Conservation (phyloP, 2,888 invertebrate species). For the Spisula subtruncata region DNA sequence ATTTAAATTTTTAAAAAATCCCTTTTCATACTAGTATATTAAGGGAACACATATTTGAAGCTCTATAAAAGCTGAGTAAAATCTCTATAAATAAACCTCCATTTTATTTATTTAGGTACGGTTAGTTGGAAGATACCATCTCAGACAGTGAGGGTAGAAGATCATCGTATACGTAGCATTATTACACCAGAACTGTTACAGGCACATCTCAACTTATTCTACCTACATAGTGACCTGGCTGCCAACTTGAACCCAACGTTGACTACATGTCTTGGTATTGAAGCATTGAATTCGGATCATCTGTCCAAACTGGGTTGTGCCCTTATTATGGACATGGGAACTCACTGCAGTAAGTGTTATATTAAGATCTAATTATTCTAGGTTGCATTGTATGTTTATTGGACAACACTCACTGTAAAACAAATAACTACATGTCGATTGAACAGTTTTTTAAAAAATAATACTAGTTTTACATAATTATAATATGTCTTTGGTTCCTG, state of each 20-base stretch:
- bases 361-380: not conserved
- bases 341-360: slow-evolving; percentile 49
- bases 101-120: slow-evolving; percentile 66
- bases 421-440: too few species aligned
- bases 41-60: too few species aligned
- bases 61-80: too few species aligned
- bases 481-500: too few species aligned
- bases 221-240: slow-evolving; percentile 83
- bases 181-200: slow-evolving; percentile 82
- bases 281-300: slow-evolving; percentile 83
- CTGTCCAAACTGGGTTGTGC: slow-evolving; percentile 84
- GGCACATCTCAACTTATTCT: slow-evolving; percentile 83
- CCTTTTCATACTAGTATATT: too few species aligned
- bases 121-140: slow-evolving; percentile 85
- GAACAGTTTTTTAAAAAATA: too few species aligned
- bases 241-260: slow-evolving; percentile 78
- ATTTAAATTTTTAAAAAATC: too few species aligned
- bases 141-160: slow-evolving; percentile 83
- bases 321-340: slow-evolving; percentile 65
- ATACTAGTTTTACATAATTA: too few species aligned
- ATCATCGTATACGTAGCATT: slow-evolving; percentile 82
- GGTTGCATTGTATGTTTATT: not conserved
- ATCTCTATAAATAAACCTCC: too few species aligned
- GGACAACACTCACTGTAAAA: not conserved
- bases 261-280: slow-evolving; percentile 84